phyloP scores from a whole-genome alignment of 2,888 invertebrate species.

The Esperia sulphurella region DNA sequence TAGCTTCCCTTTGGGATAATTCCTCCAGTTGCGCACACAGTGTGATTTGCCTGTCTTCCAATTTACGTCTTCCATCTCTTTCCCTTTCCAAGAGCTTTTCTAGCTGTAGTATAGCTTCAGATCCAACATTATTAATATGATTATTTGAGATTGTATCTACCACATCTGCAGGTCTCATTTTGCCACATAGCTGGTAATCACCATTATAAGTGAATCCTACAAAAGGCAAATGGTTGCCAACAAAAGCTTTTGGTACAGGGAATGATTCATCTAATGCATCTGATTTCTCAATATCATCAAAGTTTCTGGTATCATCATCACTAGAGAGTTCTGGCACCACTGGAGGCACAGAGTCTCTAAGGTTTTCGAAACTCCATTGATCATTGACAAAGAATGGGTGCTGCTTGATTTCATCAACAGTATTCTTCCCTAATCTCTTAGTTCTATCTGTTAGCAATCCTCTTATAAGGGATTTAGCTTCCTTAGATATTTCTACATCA shows the following conservation, averaged over 20 bases:
- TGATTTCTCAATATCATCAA: constrained; percentile 98
- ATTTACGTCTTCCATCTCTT: constrained; percentile 83
- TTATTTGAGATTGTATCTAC: constrained; percentile 82
- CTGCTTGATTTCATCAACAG: constrained; percentile 95
- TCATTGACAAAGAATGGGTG: constrained; percentile 98
- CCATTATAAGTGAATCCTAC: constrained; percentile 98
- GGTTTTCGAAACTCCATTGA: constrained; percentile 98
- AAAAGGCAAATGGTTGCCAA: constrained; percentile 98
- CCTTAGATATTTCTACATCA: constrained; percentile 94
- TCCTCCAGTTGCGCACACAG: constrained; percentile 88
- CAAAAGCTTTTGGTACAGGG: constrained; percentile 97
- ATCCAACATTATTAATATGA: constrained; percentile 80
- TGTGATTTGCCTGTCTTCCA: constrained; percentile 87
- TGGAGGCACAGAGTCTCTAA: constrained; percentile 96
- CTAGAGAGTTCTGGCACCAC: constrained; percentile 97
- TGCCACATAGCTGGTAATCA: constrained; percentile 88
- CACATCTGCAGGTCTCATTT: constrained; percentile 73
- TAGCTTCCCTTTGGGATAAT: constrained; percentile 87
- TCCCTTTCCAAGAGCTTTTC: constrained; percentile 88
- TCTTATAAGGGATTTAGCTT: constrained; percentile 93
- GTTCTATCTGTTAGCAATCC: constrained; percentile 96
- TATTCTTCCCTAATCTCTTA: constrained; percentile 93
- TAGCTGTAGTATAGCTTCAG: constrained; percentile 83
- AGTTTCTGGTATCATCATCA: constrained; percentile 99
- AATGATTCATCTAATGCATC: constrained; percentile 96